Base-by-base conservation (phyloP, 2,797 vertebrate species). In the Podargus strigoides region DNA sequence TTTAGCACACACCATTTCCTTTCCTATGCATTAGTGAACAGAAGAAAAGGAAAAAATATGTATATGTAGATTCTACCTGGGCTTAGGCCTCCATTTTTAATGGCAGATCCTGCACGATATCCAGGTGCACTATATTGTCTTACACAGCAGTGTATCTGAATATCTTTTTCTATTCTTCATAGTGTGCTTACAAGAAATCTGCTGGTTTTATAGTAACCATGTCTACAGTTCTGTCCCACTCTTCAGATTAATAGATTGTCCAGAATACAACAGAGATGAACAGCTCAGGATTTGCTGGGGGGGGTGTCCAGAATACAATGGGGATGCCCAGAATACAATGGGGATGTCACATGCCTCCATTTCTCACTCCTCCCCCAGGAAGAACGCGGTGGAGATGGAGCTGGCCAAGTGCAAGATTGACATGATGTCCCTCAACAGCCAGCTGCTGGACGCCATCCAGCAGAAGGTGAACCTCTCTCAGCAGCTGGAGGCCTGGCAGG, bases 401-500 rank as follows among this genome's bases (percentile, higher is more conserved):
- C 97, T 99, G 83, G 98, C 98, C 87, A 99, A 99, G 95, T 99
- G 99, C 98, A 99, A 99, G 97, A 98, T 99, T 41, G 99, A 99
- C 97, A 98, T 99, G 98, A 99, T 99, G 99, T 99, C 99, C 97
- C 98, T 99, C 87, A 99, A 99, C 93, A 99, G 98, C 97, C 99
- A 99, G 95, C 98, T 99, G 86, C 97, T 99, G 97, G 99, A 99
- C 0, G 99, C 99, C 96, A 99, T 99, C 97, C 99, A 99, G 97
- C 99, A 99, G 98, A 99, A 99, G 94, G 98, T 99, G 95, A 99
- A 98, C 97, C 98, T 99, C 96, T 99, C 99, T 0, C 99, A 99
- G 97, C 99, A 99, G 98, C 98, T 99, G 95, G 99, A 99, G 98
- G 99, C 99, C 72, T 99, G 99, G 99, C 99, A 99, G 99, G 99